phyloP scores from a whole-genome alignment of 2,888 invertebrate genomes.

The Hyles lineata region DNA sequence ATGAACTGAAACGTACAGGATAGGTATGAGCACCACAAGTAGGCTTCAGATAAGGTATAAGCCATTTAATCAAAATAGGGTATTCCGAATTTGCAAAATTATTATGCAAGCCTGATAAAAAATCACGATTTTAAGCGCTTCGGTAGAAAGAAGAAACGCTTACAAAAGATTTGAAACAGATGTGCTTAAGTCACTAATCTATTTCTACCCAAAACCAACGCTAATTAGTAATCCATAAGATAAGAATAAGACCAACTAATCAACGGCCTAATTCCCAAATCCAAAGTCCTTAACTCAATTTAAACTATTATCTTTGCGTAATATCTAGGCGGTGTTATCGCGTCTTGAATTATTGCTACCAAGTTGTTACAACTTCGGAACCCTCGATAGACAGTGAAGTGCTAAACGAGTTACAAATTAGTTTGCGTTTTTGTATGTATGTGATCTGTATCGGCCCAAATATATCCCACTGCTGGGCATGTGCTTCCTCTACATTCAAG shows the following conservation, averaged over 20 bases:
- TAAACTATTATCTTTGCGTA: constrained; percentile 29
- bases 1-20: no score
- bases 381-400: neutral
- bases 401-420: neutral
- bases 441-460: neutral
- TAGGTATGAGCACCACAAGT: no score
- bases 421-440: neutral
- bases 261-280: constrained; percentile 11
- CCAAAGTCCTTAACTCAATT: constrained; percentile 27
- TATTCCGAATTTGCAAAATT: no score
- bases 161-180: no score
- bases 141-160: no score
- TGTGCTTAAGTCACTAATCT: neutral
- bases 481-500: no score
- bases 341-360: neutral
- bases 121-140: no score
- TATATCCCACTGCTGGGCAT: no score
- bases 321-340: constrained; percentile 29
- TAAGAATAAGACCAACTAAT: constrained; percentile 8
- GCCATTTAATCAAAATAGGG: no score
- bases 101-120: no score
- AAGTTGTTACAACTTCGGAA: constrained; percentile 9
- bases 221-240: neutral
- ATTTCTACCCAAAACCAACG: neutral
- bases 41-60: no score